Evolutionary conservation across 1,140 invertebrate species (phyloP).

Genomic region (Adoxophyes honmai): DNA sequence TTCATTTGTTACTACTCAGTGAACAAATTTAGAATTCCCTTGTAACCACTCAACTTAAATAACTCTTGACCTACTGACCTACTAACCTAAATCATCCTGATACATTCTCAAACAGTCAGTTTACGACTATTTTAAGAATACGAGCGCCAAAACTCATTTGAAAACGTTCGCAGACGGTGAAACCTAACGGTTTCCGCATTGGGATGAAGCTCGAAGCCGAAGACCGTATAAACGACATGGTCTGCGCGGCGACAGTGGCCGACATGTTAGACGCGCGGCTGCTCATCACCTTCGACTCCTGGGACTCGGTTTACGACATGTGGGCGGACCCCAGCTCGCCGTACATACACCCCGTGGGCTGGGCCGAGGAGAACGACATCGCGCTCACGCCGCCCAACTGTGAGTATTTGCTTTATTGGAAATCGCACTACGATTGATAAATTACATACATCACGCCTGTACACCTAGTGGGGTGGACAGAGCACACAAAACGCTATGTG

Average conservation of each 20-base stretch:
- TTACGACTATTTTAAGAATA: too few relatives aligned
- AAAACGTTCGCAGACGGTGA: constrained; percentile 79
- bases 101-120: too few relatives aligned
- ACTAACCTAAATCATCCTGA: too few relatives aligned
- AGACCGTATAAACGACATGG: constrained; percentile 90
- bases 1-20: too few relatives aligned
- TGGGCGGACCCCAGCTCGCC: constrained; percentile 94
- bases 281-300: constrained; percentile 96
- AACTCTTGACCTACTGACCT: too few relatives aligned
- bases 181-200: constrained; percentile 87
- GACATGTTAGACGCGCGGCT: constrained; percentile 91
- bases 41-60: constrained; percentile 6
- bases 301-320: constrained; percentile 96
- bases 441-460: too few relatives aligned
- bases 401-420: too few relatives aligned
- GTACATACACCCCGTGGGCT: constrained; percentile 95
- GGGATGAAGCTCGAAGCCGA: constrained; percentile 98
- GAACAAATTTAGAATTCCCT: neutral
- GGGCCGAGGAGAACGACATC: constrained; percentile 90
- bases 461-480: too few relatives aligned
- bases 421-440: too few relatives aligned
- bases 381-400: constrained; percentile 92
- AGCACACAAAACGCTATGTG: too few relatives aligned
- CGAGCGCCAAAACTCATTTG: too few relatives aligned
- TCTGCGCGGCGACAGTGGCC: constrained; percentile 93